Conservation (phyloP, 2,888 invertebrate species). For the Drosophila limbata region DNA sequence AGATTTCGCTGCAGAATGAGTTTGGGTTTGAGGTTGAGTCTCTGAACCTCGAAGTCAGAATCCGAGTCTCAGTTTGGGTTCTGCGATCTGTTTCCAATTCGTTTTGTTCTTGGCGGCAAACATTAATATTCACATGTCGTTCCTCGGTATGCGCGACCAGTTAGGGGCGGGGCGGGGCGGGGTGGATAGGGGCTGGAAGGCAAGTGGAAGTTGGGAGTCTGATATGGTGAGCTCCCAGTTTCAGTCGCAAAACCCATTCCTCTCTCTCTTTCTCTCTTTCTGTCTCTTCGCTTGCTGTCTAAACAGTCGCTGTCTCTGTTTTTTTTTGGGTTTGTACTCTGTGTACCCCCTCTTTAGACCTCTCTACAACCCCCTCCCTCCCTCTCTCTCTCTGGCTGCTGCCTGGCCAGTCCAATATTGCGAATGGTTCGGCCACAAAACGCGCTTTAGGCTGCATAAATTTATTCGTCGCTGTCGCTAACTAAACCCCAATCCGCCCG, state of each 20-base stretch:
- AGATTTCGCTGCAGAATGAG: conserved; percentile 49
- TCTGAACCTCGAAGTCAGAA: neutral
- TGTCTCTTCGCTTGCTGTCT: conserved; percentile 32
- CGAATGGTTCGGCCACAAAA: conserved; percentile 47
- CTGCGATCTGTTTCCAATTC: conserved; percentile 52
- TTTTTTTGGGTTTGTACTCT: neutral
- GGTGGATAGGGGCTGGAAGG: neutral
- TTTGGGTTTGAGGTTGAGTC: neutral
- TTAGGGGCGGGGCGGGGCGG: conserved; percentile 10
- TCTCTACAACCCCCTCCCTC: neutral
- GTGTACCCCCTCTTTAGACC: neutral
- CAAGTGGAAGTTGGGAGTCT: neutral
- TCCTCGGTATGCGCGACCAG: conserved; percentile 64
- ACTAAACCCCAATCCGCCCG: conserved; percentile 51
- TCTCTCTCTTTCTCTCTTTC: conserved; percentile 13
- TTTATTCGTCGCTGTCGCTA: conserved; percentile 72
- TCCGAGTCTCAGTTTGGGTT: conserved; percentile 4
- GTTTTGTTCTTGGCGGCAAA: conserved; percentile 62
- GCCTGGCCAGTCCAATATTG: conserved; percentile 15
- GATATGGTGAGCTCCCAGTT: conserved; percentile 19
- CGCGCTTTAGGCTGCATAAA: conserved; percentile 75
- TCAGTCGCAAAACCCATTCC: neutral
- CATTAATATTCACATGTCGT: conserved; percentile 84
- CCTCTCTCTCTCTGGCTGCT: neutral
- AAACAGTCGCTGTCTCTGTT: conserved; percentile 38